These are phyloP conservation scores for Zingel zingel DNA, from an alignment of 2,113 vertebrate genomes.

Conservation along the genomic window DNA sequence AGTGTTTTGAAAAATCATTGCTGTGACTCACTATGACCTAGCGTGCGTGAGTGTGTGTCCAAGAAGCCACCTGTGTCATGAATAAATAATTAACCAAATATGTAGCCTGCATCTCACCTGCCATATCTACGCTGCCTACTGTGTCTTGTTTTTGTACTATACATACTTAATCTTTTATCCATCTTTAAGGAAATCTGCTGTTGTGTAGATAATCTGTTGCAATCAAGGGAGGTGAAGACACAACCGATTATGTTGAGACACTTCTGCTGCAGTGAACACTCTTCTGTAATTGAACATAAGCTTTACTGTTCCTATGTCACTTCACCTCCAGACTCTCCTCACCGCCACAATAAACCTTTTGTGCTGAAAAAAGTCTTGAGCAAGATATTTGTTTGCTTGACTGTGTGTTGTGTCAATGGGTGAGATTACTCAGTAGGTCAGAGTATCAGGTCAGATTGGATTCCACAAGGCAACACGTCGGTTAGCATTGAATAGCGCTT, in stretches of 20 bases:
- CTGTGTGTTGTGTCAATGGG: background rate
- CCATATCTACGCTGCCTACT: background rate
- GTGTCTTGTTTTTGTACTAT: background rate
- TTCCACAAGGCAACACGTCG: background rate
- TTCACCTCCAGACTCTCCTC: background rate
- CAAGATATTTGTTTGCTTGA: background rate
- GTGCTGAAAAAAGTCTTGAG: too few species aligned
- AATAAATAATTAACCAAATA: background rate
- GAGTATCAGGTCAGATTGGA: slow-evolving; percentile 31
- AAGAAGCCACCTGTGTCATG: background rate
- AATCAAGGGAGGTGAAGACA: background rate
- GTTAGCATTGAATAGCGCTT: background rate
- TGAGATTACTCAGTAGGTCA: accelerated
- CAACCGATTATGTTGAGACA: slow-evolving; percentile 2
- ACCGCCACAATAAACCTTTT: too few species aligned
- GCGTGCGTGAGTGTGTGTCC: too few species aligned
- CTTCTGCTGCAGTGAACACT: background rate
- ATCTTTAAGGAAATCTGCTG: background rate
- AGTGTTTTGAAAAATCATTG: too few species aligned
- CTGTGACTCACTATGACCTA: too few species aligned
- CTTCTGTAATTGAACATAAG: background rate
- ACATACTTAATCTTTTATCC: background rate
- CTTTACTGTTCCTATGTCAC: background rate
- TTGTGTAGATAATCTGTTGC: background rate
- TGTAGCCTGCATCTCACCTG: background rate